Conservation (phyloP, 2,113 vertebrate species). For the Chloroceryle aenea region DNA sequence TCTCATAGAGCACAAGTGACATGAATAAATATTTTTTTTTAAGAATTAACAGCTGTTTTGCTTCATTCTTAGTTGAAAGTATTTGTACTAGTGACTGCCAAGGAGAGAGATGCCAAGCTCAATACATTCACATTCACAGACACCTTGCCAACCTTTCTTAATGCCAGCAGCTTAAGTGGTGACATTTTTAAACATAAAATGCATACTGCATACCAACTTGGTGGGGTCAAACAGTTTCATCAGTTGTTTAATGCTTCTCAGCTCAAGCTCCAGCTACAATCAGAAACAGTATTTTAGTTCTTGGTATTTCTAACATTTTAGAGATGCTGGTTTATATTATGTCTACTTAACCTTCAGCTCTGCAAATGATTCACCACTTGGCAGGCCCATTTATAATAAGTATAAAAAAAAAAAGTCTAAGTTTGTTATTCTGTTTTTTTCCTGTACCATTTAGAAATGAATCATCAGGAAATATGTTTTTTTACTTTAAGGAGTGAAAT, state of each 20-base stretch:
- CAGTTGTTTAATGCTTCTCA: background rate
- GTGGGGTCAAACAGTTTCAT: background rate
- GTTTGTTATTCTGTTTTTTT: background rate
- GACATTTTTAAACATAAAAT: background rate
- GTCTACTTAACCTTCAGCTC: background rate
- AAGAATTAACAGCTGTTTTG: background rate
- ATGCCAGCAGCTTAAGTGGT: background rate
- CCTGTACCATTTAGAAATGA: background rate
- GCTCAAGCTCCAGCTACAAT: background rate
- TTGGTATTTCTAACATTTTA: background rate
- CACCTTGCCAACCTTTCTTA: background rate
- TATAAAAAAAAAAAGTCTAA: background rate
- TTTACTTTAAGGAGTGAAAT: background rate
- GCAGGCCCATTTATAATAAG: background rate
- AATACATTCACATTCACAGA: background rate
- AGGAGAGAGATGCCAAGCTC: background rate
- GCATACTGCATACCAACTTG: background rate
- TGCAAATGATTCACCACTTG: background rate
- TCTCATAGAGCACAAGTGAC: background rate
- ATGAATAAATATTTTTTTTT: background rate
- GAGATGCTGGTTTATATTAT: background rate
- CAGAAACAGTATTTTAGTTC: background rate
- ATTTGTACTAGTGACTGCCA: background rate
- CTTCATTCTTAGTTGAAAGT: background rate
- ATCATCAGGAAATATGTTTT: background rate